Percentiles rank a stretch among this genome's conserved stretches.
phyloP scores from a whole-genome alignment of 2,888 invertebrate species.

The Clunio marinus region DNA sequence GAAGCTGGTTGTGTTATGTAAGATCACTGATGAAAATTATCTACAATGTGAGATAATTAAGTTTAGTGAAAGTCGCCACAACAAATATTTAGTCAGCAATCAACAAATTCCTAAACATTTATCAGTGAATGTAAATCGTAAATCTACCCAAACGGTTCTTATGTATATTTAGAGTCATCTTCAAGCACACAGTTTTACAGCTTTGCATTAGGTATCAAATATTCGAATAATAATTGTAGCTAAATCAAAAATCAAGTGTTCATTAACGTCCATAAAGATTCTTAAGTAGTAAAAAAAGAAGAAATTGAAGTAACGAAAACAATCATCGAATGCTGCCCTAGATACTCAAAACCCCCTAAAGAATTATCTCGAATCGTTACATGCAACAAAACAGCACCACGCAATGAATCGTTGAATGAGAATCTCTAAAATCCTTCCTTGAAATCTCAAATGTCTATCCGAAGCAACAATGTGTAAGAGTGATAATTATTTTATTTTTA shows the following conservation, averaged over 20 bases:
- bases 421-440: neutral
- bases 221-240: neutral
- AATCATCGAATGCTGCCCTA: slow-evolving; percentile 36
- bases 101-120: too few relatives aligned
- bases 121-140: too few relatives aligned
- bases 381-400: too few relatives aligned
- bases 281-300: slow-evolving; percentile 12
- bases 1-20: too few relatives aligned
- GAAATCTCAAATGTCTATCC: neutral
- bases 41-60: too few relatives aligned
- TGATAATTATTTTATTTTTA: too few relatives aligned
- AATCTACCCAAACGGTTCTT: too few relatives aligned
- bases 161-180: too few relatives aligned
- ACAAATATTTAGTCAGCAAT: neutral
- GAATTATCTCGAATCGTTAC: too few relatives aligned
- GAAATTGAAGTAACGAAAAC: neutral
- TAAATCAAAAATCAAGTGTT: slow-evolving; percentile 24
- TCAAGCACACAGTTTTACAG: too few relatives aligned
- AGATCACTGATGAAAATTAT: too few relatives aligned
- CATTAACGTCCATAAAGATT: slow-evolving; percentile 25
- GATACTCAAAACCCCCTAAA: slow-evolving; percentile 30
- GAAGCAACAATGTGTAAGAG: neutral
- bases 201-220: neutral
- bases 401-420: too few relatives aligned
- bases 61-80: neutral